Base-by-base conservation (phyloP, 2,113 vertebrate genomes). In the Hippocampus barbouri region DNA sequence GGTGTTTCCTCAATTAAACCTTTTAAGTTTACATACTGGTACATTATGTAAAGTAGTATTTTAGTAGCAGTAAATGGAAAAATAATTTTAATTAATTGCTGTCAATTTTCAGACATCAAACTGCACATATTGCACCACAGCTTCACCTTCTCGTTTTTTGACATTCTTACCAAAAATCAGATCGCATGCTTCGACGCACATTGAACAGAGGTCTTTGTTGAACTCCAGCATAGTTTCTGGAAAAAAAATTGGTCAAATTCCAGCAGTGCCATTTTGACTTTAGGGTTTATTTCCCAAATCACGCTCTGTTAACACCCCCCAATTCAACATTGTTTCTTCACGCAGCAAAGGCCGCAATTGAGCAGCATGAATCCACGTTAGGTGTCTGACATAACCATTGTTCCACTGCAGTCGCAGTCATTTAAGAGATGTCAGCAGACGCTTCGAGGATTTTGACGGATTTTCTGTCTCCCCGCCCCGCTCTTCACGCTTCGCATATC, bases 361-460 rank as follows among this genome's bases (percentile, higher is more conserved):
- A 61, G 59, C 59, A 34, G 15, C 59, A 61, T 8, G 27, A 61
- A 30, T 16, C 15, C 21, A 54, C 8, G 53, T 54, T 54, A n/a
- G n/a, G 21, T 61, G 27, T 18, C 5, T 61, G 27, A 34, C 27
- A 16, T 66, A 25, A 66, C 41, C 21, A 27, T 66, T 66, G 41
- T 47, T 66, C 64, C 23, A 25, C 43, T 45, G 38, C 40, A n/a
- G n/a, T n/a, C 8, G 18, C 59, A 20, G 60, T 76, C 75, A 51
- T 83, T 76, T 75, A 68, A 71, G 75, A 64, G 80, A 72, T 66
- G 54, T 76, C 71, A 61, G 69, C 65, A 65, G 73, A 72, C 72
- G 60, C 68, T 68, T 68, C 15, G 10, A 57, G 73, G 80, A 68
- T 57, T 79, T 69, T 34, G 54, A 70, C 57, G 38, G 64, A 77